Evolutionary conservation across 1,140 invertebrate genomes (phyloP).

Genomic region (Drosophila saltans): DNA sequence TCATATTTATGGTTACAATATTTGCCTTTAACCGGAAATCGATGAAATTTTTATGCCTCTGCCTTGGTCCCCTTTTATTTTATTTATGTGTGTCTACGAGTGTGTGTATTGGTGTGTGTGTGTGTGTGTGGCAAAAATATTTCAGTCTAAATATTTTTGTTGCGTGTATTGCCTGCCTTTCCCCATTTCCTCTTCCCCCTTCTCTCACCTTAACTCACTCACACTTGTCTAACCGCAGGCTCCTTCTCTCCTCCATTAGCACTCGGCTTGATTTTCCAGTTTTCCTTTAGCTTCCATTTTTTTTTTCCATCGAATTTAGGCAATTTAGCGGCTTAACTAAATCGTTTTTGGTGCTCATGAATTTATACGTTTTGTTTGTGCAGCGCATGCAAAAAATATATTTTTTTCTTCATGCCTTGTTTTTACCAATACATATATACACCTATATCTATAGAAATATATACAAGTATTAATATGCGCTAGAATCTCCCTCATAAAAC

Average conservation of each 20-base stretch:
- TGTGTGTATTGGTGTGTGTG: slow-evolving; percentile 41
- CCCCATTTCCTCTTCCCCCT: neutral
- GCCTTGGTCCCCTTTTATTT: slow-evolving; percentile 62
- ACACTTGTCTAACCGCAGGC: slow-evolving; percentile 28
- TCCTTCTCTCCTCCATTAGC: slow-evolving; percentile 51
- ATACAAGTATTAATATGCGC: slow-evolving; percentile 42
- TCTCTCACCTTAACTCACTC: neutral
- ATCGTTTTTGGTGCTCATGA: slow-evolving; percentile 72
- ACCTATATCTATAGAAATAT: too few relatives aligned
- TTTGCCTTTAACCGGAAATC: slow-evolving; percentile 81
- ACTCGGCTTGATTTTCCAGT: slow-evolving; percentile 70
- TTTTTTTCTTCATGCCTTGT: slow-evolving; percentile 8
- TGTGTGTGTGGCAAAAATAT: slow-evolving; percentile 54
- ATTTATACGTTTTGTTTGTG: slow-evolving; percentile 80
- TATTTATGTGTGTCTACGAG: slow-evolving; percentile 64
- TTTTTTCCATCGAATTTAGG: slow-evolving; percentile 66
- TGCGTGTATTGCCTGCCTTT: slow-evolving; percentile 17
- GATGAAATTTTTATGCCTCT: slow-evolving; percentile 78
- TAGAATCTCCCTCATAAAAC: slow-evolving; percentile 39
- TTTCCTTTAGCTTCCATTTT: slow-evolving; percentile 30
- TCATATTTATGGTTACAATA: slow-evolving; percentile 81
- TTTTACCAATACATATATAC: neutral
- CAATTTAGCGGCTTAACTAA: slow-evolving; percentile 79
- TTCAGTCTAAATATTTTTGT: slow-evolving; percentile 27
- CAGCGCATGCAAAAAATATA: slow-evolving; percentile 74